Percentiles rank a stretch among this genome's conserved stretches.
Evolutionary conservation across 2,888 invertebrate species (phyloP).

Genomic region (Eulithis testata): DNA sequence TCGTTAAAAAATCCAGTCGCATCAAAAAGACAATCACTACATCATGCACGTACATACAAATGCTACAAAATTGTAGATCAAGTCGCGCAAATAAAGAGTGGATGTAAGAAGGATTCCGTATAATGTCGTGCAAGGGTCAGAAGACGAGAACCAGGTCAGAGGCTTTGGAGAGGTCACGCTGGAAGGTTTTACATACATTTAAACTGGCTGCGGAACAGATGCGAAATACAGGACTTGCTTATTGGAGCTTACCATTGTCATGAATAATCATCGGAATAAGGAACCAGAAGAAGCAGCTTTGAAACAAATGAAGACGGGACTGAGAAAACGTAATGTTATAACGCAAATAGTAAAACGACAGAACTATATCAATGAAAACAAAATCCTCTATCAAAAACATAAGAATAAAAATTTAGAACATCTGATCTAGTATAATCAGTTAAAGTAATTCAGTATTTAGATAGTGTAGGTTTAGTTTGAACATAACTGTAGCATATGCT

Average conservation of each 20-base stretch:
- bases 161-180: slow-evolving; percentile 56
- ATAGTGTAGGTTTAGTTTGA: no score
- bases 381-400: no score
- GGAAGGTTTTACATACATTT: slow-evolving; percentile 65
- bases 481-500: no score
- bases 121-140: slow-evolving; percentile 61
- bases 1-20: neutral
- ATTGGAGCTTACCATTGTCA: slow-evolving; percentile 32
- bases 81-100: slow-evolving; percentile 59
- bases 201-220: slow-evolving; percentile 47
- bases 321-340: no score
- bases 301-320: neutral
- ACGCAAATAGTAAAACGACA: no score
- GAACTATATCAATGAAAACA: no score
- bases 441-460: no score
- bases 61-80: slow-evolving; percentile 62
- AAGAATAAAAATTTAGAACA: no score
- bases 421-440: no score
- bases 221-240: slow-evolving; percentile 30
- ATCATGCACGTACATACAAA: slow-evolving; percentile 51
- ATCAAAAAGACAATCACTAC: slow-evolving; percentile 31
- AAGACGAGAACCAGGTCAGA: slow-evolving; percentile 54
- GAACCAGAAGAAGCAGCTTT: neutral
- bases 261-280: neutral
- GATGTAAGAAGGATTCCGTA: slow-evolving; percentile 61